Conservation (phyloP, 2,797 vertebrate genomes). For the Pangasius djambal region DNA sequence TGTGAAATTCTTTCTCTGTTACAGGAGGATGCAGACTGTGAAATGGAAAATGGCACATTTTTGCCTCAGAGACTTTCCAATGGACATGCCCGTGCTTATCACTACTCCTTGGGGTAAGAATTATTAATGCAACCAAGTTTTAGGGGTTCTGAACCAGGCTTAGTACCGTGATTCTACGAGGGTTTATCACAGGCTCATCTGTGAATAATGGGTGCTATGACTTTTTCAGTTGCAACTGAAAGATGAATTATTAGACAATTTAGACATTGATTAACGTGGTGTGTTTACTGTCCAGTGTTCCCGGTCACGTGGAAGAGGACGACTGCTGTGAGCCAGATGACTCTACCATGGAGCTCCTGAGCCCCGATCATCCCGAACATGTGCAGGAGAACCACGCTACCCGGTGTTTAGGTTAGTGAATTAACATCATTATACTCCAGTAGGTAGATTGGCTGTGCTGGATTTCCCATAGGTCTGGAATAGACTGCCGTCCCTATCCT, state of each 20-base stretch:
- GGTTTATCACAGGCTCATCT: not conserved
- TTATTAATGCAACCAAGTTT: not conserved
- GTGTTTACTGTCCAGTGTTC: conserved; percentile 59
- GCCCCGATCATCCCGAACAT: conserved; percentile 61
- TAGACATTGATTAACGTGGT: not conserved
- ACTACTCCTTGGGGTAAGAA: conserved; percentile 77
- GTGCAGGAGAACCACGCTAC: conserved; percentile 63
- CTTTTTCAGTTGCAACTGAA: not conserved
- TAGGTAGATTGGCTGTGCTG: not conserved
- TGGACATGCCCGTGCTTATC: conserved; percentile 72
- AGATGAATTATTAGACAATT: not conserved
- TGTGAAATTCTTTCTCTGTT: conserved; percentile 46
- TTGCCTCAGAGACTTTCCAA: conserved; percentile 77
- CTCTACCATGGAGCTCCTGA: conserved; percentile 78
- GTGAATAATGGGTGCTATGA: not conserved
- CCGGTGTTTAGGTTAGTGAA: conserved; percentile 63
- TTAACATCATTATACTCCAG: not conserved
- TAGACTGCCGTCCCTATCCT: not conserved
- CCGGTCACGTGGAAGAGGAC: conserved; percentile 67
- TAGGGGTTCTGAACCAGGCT: not conserved
- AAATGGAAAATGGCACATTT: conserved; percentile 77
- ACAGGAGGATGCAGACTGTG: conserved; percentile 76
- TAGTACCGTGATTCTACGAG: not conserved
- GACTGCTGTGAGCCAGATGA: conserved; percentile 76
- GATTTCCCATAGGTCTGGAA: too few relatives aligned